A percentile compares a stretch with the other conserved stretches of the same genome.
Conservation (phyloP, 2,888 invertebrate species). For the Acanthopleura granulata region DNA sequence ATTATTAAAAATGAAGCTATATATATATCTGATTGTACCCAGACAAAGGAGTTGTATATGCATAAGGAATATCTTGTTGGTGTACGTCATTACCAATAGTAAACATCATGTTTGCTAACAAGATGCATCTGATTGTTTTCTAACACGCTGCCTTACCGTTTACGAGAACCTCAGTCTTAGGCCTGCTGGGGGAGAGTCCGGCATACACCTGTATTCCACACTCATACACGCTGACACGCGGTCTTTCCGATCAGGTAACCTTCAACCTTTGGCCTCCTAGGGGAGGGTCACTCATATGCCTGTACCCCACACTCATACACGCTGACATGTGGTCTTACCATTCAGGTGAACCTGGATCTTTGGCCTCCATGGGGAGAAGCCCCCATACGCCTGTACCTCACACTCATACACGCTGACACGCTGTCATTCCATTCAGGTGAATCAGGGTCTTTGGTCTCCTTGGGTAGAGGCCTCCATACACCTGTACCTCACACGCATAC, state of each 20-base stretch:
- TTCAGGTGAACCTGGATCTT: background rate
- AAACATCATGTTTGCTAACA: too few species aligned
- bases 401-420: background rate
- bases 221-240: background rate
- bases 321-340: background rate
- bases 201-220: conserved; percentile 4
- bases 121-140: too few species aligned
- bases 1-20: too few species aligned
- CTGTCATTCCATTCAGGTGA: background rate
- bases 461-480: background rate
- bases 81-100: too few species aligned
- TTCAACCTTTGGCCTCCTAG: background rate
- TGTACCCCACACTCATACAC: too few species aligned
- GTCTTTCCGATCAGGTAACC: background rate
- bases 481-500: conserved; percentile 7
- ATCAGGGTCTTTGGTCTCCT: background rate
- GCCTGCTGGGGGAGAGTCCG: background rate
- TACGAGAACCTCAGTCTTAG: too few species aligned
- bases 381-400: conserved; percentile 9
- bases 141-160: too few species aligned
- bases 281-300: background rate
- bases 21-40: too few species aligned
- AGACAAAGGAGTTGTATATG: too few species aligned
- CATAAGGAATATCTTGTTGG: too few species aligned
- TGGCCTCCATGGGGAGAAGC: background rate